Evolutionary conservation across 2,888 invertebrate genomes (phyloP), one percentile per base, ranked within the genome.

Genomic region (Heliothis peltigera): DNA sequence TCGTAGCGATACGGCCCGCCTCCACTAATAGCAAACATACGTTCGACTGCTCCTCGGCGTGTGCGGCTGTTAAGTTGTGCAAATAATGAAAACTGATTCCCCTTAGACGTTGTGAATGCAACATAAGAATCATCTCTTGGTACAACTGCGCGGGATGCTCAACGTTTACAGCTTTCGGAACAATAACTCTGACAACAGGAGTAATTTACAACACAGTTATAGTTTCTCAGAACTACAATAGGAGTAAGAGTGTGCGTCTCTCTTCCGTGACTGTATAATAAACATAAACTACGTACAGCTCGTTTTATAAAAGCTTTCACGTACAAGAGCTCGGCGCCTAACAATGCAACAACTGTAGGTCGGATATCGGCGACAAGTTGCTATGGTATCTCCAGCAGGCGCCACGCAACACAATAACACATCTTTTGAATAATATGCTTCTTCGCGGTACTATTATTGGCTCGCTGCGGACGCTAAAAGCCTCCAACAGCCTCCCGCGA

Each of bases 341-440:
- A 53, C 8, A 44, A 74, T 22, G 35, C 43, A 43, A 55, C 35
- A 10, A 43, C 10, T n/a, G 64, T 57, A 64, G 64, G 39, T 43
- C 59, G 22, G 15, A 49, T 22, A 46, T 19, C 39, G 7, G 7
- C 47, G 17, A 59, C 52, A 59, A 66, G 22, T 53, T 56, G 56
- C 68, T 66, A 39, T 66, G 4, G 44, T 35, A 39, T 66, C 73
- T 64, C 19, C 15, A n/a, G 2, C 52, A 77, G 59, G 78, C 72
- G 43, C 42, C 3, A 74, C 72, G 28, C 32, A 3, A 53, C 22
- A 44, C 10, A 28, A 21, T 35, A n/a, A n/a, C 52, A 46, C 22
- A 32, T 44, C 46, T 55, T 58, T 18, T 15, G 5, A 48, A n/a
- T 32, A 25, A 3, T 25, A 32, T 51, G 43, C 47, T 47, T 28